These are phyloP conservation scores for Xestoiulus laeticollis DNA, from an alignment of 2,888 invertebrate species.

Conservation along the genomic window DNA sequence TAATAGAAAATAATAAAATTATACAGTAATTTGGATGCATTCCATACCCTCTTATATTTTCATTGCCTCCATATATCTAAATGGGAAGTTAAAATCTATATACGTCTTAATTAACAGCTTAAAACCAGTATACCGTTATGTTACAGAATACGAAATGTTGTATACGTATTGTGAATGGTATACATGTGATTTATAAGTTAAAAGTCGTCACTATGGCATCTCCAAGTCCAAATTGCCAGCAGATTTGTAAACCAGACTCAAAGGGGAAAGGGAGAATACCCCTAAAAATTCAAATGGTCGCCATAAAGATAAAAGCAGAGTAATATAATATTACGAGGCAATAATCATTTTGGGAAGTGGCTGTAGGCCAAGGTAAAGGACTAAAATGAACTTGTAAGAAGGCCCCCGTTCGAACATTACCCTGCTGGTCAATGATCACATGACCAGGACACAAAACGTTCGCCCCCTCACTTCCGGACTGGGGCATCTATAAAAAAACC, in stretches of 20 bases:
- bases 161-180: not conserved
- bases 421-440: slow-evolving; percentile 11
- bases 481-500: slow-evolving; percentile 11
- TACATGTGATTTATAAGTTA: not conserved
- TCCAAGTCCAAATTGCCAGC: not conserved
- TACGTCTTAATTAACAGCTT: not conserved
- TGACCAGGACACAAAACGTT: not conserved
- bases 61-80: slow-evolving; percentile 13
- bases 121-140: not conserved
- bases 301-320: slow-evolving; percentile 52
- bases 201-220: not conserved
- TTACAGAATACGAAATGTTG: no score
- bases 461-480: not conserved
- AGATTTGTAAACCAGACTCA: slow-evolving; percentile 33
- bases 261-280: slow-evolving; percentile 21
- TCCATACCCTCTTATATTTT: not conserved
- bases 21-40: not conserved
- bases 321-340: slow-evolving; percentile 52
- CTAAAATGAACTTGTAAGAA: not conserved
- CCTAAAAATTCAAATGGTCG: slow-evolving; percentile 44
- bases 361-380: slow-evolving; percentile 45
- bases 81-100: not conserved
- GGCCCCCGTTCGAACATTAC: not conserved
- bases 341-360: slow-evolving; percentile 48
- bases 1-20: not conserved